phyloP scores from a whole-genome alignment of 2,888 invertebrate species.

The Creontiades dilutus region DNA sequence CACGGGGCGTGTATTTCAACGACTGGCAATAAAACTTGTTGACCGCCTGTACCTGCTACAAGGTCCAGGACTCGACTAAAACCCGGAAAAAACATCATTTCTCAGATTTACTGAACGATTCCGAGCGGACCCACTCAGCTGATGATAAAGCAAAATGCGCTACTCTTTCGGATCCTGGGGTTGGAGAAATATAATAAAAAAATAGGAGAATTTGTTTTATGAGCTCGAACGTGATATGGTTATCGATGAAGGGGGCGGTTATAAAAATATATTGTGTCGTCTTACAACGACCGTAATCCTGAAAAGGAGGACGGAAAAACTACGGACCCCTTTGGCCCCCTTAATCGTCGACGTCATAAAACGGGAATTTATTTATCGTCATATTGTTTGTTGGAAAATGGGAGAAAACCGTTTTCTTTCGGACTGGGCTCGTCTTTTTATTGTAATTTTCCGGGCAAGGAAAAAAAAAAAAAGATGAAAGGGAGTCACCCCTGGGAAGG shows the following conservation, averaged over 20 bases:
- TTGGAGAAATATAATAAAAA: background rate
- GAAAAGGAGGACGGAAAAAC: background rate
- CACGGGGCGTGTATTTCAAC: too few relatives aligned
- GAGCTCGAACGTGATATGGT: background rate
- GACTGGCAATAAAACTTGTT: too few relatives aligned
- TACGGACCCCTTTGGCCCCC: background rate
- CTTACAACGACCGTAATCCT: background rate
- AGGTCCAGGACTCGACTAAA: too few relatives aligned
- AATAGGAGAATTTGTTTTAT: constrained; percentile 17
- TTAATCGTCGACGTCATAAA: constrained; percentile 39
- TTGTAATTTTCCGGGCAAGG: background rate
- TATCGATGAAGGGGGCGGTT: constrained; percentile 17
- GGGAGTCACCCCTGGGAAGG: background rate
- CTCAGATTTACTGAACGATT: too few relatives aligned
- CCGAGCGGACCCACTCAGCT: too few relatives aligned
- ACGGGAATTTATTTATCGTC: constrained; percentile 10
- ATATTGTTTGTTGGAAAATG: constrained; percentile 29
- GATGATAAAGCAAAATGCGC: too few relatives aligned
- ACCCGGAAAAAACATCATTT: too few relatives aligned
- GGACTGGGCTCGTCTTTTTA: constrained; percentile 22
- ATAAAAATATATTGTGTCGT: constrained; percentile 22
- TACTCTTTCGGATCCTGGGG: too few relatives aligned
- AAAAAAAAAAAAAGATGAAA: background rate
- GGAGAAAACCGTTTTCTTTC: background rate
- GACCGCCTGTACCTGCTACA: too few relatives aligned